Evolutionary conservation across 2,113 vertebrate species (phyloP), one percentile per base, ranked within the genome.

Genomic region (Paralichthys olivaceus): DNA sequence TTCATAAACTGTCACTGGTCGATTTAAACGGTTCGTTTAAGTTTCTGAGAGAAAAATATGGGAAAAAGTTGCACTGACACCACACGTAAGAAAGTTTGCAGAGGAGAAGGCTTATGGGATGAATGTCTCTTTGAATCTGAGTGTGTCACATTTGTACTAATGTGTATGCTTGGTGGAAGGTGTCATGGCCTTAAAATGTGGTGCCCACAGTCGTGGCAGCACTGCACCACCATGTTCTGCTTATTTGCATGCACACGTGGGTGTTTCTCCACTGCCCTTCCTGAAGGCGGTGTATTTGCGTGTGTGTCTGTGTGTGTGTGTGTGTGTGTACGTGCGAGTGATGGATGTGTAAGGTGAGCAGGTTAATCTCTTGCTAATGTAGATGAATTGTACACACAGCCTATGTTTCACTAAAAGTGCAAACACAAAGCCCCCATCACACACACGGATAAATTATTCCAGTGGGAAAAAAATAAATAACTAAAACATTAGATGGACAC

Each of bases 361-460:
- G 87, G 90, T 91, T 93, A 91, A 91, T 91, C 86, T 93, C 81
- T 76, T 77, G 70, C 78, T 92, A 91, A 92, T 92, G 87, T 91
- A 90, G 91, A 92, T 89, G 79, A 92, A 92, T 91, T 83, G 87
- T 89, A 75, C 81, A 49, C 57, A 49, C 54, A 71, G 72, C 43
- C 66, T 77, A 72, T 57, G 75, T 88, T 86, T 72, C 75, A 84
- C 64, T 87, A 79, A 88, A 88, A 63, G 81, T 63, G 84, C 66
- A 74, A 77, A 75, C 78, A 69, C 54, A 53, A 47, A 47, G 43
- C 3, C 11, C 37, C 37, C 37, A 13, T 2, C 53, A 15, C 59
- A 34, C 63, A 57, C 67, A 71, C 20, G 29, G 66, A 77, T 73
- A 59, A 81, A 76, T 62, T 60, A 84, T 82, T 58, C 55, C 26